A percentile compares a stretch with the other conserved stretches of the same genome.
Conservation (phyloP, 53 echinoderm and acorn worm genomes). For the Patiria pectinifera region DNA sequence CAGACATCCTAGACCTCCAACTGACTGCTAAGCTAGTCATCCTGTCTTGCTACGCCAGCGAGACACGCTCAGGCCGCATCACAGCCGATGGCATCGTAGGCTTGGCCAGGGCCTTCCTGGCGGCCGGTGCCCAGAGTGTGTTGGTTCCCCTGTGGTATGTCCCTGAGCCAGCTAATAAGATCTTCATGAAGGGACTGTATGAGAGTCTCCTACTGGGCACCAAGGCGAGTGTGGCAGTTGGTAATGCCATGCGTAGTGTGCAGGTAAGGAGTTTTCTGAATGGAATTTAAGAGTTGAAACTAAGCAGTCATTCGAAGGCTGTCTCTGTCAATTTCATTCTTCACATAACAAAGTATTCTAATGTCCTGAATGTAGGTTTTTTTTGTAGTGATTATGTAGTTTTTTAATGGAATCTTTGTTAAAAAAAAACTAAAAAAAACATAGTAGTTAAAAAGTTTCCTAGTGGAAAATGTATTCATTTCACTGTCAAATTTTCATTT, state of each 20-base stretch:
- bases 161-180: constrained; percentile 81
- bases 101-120: constrained; percentile 91
- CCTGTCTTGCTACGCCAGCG: constrained; percentile 87
- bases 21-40: constrained; percentile 97
- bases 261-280: constrained; percentile 24
- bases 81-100: constrained; percentile 91
- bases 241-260: constrained; percentile 92
- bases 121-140: constrained; percentile 97
- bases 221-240: constrained; percentile 85
- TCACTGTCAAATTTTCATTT: no score
- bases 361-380: no score
- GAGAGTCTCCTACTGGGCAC: constrained; percentile 81
- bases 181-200: constrained; percentile 92
- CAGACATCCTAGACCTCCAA: constrained; percentile 89
- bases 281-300: no score
- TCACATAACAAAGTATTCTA: no score
- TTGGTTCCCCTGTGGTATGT: constrained; percentile 96
- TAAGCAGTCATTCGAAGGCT: no score
- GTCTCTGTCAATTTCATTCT: no score
- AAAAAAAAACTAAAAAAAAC: no score
- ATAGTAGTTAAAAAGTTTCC: no score
- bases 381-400: no score
- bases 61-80: constrained; percentile 81
- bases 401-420: no score
- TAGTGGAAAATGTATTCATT: no score